A percentile compares a stretch with the other conserved stretches of the same genome.
Conservation (phyloP, 1,140 invertebrate genomes). For the Conopomorpha cramerella region DNA sequence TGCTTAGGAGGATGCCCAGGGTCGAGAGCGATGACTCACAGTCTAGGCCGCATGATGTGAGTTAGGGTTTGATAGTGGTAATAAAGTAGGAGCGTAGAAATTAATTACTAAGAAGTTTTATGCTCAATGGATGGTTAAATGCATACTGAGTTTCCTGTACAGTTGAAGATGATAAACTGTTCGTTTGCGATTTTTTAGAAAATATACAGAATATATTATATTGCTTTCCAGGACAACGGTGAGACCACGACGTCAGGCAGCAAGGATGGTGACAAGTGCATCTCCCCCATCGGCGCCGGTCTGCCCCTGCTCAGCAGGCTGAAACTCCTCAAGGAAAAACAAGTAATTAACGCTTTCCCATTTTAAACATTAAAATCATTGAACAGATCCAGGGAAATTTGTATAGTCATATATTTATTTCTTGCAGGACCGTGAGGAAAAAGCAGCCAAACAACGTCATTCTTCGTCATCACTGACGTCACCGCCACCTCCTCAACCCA, state of each 20-base stretch:
- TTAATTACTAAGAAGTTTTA: too few relatives aligned
- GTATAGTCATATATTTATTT: conserved; percentile 3
- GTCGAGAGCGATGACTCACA: conserved; percentile 70
- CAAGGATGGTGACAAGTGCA: conserved; percentile 59
- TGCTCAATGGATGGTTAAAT: too few relatives aligned
- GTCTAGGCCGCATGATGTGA: conserved; percentile 27
- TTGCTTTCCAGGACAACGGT: conserved; percentile 44
- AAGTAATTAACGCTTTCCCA: conserved; percentile 62
- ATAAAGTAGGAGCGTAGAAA: too few relatives aligned
- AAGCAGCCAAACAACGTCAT: conserved; percentile 51
- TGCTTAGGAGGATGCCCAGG: conserved; percentile 70
- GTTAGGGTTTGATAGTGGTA: too few relatives aligned
- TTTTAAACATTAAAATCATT: too few relatives aligned
- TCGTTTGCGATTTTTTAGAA: too few relatives aligned
- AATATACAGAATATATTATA: too few relatives aligned
- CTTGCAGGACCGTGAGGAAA: conserved; percentile 62
- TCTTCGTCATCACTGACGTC: conserved; percentile 47
- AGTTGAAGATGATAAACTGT: too few relatives aligned
- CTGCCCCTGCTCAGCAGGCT: conserved; percentile 78
- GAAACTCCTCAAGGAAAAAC: conserved; percentile 82
- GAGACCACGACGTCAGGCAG: conserved; percentile 58
- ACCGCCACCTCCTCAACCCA: conserved; percentile 36
- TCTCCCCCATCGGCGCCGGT: conserved; percentile 78
- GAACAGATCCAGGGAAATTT: background rate
- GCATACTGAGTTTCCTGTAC: too few relatives aligned